A percentile compares a stretch with the other conserved stretches of the same genome.
Evolutionary conservation across 2,113 vertebrate genomes (phyloP).

Genomic region (Myxocyprinus asiaticus): DNA sequence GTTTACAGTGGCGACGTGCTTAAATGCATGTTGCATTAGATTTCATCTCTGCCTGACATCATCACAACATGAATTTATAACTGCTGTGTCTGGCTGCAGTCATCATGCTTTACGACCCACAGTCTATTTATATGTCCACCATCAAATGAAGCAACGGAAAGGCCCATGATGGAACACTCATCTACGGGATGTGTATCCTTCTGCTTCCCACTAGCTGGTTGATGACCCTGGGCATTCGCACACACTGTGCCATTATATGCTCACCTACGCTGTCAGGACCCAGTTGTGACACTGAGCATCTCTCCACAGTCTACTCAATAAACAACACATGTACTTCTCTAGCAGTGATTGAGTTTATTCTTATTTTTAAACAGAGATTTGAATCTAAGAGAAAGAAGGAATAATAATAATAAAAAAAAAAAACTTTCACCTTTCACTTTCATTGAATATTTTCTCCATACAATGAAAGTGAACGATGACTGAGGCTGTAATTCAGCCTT

Average conservation of each 20-base stretch:
- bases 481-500: too few relatives aligned
- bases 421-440: too few relatives aligned
- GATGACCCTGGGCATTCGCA: constrained; percentile 34
- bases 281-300: too few relatives aligned
- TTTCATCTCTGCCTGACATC: constrained; percentile 57
- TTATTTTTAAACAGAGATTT: constrained; percentile 29
- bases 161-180: constrained; percentile 35
- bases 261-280: neutral
- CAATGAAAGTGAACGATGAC: too few relatives aligned
- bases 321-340: constrained; percentile 1
- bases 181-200: neutral
- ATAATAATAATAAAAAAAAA: too few relatives aligned
- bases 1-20: neutral
- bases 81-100: constrained; percentile 56
- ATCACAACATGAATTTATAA: constrained; percentile 65
- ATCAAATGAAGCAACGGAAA: constrained; percentile 64
- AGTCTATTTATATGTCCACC: constrained; percentile 66
- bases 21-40: constrained; percentile 50
- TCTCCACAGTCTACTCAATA: constrained; percentile 8
- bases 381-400: neutral
- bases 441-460: too few relatives aligned
- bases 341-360: neutral
- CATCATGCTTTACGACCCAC: constrained; percentile 70
- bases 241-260: constrained; percentile 24
- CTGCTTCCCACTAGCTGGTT: constrained; percentile 17